Evolutionary conservation across 2,888 invertebrate genomes (phyloP).

Genomic region (Alcis repandata): DNA sequence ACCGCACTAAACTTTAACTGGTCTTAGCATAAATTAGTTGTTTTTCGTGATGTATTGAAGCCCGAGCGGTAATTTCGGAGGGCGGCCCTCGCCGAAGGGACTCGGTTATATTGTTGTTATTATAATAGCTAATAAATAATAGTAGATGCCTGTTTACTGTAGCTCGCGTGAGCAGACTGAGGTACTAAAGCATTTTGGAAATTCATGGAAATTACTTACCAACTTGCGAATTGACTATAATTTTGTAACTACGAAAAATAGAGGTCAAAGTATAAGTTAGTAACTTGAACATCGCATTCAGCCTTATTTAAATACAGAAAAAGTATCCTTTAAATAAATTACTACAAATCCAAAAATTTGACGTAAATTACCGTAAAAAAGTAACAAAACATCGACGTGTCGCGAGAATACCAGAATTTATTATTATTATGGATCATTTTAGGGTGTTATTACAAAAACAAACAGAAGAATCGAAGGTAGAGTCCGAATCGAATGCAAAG

Average conservation of each 20-base stretch:
- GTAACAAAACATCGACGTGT: slow-evolving; percentile 37
- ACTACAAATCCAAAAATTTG: slow-evolving; percentile 2
- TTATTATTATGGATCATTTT: slow-evolving; percentile 57
- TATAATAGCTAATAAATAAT: slow-evolving; percentile 15
- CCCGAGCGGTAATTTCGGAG: slow-evolving; percentile 33
- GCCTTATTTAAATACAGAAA: not conserved
- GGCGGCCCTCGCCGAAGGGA: slow-evolving; percentile 22
- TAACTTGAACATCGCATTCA: not conserved
- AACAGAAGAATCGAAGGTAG: slow-evolving; percentile 50
- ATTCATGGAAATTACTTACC: slow-evolving; percentile 4
- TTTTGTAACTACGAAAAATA: not conserved
- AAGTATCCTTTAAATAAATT: slow-evolving; percentile 4
- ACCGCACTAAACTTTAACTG: slow-evolving; percentile 27
- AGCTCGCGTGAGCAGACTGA: slow-evolving; percentile 12
- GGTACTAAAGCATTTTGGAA: not conserved
- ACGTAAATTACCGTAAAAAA: slow-evolving; percentile 25
- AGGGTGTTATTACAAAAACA: slow-evolving; percentile 60
- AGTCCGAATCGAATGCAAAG: slow-evolving; percentile 47
- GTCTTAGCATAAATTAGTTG: slow-evolving; percentile 33
- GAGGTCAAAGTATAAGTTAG: slow-evolving; percentile 14
- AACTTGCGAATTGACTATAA: not conserved
- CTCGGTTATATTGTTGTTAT: not conserved
- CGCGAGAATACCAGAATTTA: slow-evolving; percentile 53
- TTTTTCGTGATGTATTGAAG: slow-evolving; percentile 35
- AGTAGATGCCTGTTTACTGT: slow-evolving; percentile 24